These are phyloP conservation scores for Alosa sapidissima DNA, from an alignment of 2,797 vertebrate genomes.

Conservation along the genomic window DNA sequence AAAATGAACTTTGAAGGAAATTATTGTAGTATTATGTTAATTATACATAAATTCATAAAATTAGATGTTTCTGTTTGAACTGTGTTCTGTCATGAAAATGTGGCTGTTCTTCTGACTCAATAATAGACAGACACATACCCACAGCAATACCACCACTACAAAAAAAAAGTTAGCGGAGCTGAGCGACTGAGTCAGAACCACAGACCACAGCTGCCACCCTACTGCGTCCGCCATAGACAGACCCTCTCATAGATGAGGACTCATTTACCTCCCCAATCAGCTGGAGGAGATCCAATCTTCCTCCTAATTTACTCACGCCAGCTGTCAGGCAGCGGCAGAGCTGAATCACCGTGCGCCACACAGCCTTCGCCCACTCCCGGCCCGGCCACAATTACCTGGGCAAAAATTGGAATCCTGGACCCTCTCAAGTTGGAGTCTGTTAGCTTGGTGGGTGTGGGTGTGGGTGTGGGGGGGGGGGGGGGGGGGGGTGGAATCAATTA, in stretches of 20 bases:
- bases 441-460: neutral
- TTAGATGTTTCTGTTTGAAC: no score
- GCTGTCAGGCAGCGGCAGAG: constrained; percentile 37
- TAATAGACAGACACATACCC: neutral
- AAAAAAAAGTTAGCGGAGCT: neutral
- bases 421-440: constrained; percentile 28
- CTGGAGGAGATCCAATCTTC: constrained; percentile 46
- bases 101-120: no score
- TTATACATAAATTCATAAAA: no score
- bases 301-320: constrained; percentile 36
- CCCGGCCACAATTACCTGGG: constrained; percentile 46
- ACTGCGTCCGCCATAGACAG: constrained; percentile 2
- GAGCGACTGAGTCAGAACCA: neutral
- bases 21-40: no score
- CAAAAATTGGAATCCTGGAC: constrained; percentile 45
- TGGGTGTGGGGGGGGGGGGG: neutral
- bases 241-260: constrained; percentile 45
- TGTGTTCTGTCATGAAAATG: neutral
- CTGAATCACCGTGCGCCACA: constrained; percentile 31
- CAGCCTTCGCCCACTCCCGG: constrained; percentile 1
- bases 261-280: constrained; percentile 50
- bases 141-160: neutral
- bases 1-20: neutral
- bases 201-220: neutral
- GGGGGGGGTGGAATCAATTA: constrained; percentile 47